Evolutionary conservation across 2,888 invertebrate genomes (phyloP), one percentile per base, ranked within the genome.

Genomic region (Acrobasis repandana): DNA sequence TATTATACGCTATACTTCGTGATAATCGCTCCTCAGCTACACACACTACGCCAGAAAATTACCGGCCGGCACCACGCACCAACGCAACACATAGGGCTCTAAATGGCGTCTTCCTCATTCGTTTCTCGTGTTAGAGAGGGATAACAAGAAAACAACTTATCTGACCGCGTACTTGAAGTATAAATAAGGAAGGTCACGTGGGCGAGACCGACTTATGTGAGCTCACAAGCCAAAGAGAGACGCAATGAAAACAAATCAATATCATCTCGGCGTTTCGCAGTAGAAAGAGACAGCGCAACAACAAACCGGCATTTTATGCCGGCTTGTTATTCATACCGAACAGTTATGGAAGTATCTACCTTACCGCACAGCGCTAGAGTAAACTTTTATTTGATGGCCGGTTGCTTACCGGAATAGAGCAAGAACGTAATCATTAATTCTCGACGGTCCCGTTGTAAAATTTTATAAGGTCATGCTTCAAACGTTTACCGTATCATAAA

Each of bases 201-300:
- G 74, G 68, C 72, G 90, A 85, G 83, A 90, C 78, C 71, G 74
- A 83, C 76, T 77, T 84, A 87, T 80, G 74, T 72, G 69, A 72
- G 71, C 70, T 75, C 76, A 76, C 76, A 80, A 72, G 90, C 69
- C 75, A 77, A 85, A 91, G 76, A 84, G 92, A 89, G 93, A 90
- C 81, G 88, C 88, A 86, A 87, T 89, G 92, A 93, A 92, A 93
- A 93, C 93, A 93, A 93, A 93, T 92, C 90, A 90, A 92, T 91
- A 90, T 84, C 84, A 87, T 88, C 87, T 85, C 81, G 77, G 76
- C 76, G 82, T 85, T 86, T 84, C 79, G 83, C 83, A 79, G 74
- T 78, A 79, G 90, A 90, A 77, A 80, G 91, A 88, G 92, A 90
- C 77, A 77, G 86, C 85, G 84, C 83, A 88, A 91, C 80, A 92